These are phyloP conservation scores for Pseudochirops corinnae DNA, from an alignment of 2,797 vertebrate species.

Conservation along the genomic window DNA sequence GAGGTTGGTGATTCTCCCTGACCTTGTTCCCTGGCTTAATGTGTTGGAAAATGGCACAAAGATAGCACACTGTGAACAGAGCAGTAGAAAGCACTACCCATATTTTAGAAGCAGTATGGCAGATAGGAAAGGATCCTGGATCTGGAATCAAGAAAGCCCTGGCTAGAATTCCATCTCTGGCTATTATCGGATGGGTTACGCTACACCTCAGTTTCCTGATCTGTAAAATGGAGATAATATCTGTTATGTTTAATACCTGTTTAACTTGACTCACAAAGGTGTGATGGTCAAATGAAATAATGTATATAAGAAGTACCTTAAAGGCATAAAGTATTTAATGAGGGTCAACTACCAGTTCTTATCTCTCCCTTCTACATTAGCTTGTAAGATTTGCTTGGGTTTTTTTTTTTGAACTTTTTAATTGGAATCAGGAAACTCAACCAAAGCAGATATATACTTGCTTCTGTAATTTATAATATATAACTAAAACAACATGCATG, in stretches of 20 bases:
- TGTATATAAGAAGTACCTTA: not conserved
- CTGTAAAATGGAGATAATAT: not conserved
- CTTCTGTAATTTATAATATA: not conserved
- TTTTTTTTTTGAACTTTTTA: not conserved
- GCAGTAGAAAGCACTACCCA: not conserved
- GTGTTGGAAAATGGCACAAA: not conserved
- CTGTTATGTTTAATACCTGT: not conserved
- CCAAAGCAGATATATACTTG: not conserved
- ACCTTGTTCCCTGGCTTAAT: not conserved
- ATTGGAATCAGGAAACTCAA: not conserved
- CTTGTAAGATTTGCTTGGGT: not conserved
- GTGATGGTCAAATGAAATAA: not conserved
- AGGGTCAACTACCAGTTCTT: not conserved
- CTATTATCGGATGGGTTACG: not conserved
- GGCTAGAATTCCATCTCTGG: not conserved
- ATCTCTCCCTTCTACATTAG: not conserved
- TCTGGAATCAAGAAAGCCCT: not conserved
- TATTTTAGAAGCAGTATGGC: not conserved
- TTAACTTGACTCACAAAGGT: not conserved
- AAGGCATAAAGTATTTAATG: not conserved
- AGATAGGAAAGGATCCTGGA: not conserved
- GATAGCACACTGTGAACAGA: not conserved
- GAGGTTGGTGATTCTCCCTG: not conserved
- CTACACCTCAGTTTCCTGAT: not conserved
- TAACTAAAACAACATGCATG: too few relatives aligned